A percentile compares a stretch with the other conserved stretches of the same genome.
Conservation (phyloP, 2,113 vertebrate species). For the Callopanchax toddi region DNA sequence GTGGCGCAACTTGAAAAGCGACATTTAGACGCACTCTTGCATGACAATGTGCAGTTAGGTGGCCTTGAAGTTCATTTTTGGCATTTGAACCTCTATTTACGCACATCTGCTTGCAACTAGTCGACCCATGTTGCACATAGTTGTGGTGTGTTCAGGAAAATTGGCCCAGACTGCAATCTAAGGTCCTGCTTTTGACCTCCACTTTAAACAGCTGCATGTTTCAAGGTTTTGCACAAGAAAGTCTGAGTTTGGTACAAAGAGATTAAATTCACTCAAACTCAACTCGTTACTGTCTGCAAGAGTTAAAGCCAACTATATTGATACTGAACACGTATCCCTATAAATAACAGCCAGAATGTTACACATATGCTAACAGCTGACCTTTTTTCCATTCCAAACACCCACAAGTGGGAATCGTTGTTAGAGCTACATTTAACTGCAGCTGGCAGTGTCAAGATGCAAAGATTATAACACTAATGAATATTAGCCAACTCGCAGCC, state of each 20-base stretch:
- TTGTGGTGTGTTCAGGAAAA: constrained; percentile 50
- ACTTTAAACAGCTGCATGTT: constrained; percentile 1
- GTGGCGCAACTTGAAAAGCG: constrained; percentile 32
- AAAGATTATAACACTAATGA: constrained; percentile 65
- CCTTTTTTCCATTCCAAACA: constrained; percentile 48
- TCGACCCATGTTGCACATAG: constrained; percentile 39
- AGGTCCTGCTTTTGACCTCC: constrained; percentile 32
- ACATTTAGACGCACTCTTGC: constrained; percentile 39
- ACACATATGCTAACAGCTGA: constrained; percentile 37
- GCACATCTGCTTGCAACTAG: constrained; percentile 76
- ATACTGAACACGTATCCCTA: constrained; percentile 16
- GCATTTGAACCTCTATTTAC: constrained; percentile 44
- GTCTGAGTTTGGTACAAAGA: background rate
- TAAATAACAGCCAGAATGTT: constrained; percentile 35
- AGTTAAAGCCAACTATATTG: constrained; percentile 10
- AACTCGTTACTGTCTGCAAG: background rate
- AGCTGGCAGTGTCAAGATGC: constrained; percentile 57
- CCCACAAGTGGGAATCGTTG: constrained; percentile 33
- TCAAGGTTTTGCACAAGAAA: background rate
- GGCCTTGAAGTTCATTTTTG: constrained; percentile 37
- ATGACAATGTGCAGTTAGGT: constrained; percentile 40
- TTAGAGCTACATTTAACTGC: constrained; percentile 41
- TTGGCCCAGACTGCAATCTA: constrained; percentile 27
- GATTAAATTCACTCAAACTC: background rate
- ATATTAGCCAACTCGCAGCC: constrained; percentile 56